Base-by-base conservation (phyloP, 2,113 vertebrate genomes). In the Corythoichthys haematopterus region DNA sequence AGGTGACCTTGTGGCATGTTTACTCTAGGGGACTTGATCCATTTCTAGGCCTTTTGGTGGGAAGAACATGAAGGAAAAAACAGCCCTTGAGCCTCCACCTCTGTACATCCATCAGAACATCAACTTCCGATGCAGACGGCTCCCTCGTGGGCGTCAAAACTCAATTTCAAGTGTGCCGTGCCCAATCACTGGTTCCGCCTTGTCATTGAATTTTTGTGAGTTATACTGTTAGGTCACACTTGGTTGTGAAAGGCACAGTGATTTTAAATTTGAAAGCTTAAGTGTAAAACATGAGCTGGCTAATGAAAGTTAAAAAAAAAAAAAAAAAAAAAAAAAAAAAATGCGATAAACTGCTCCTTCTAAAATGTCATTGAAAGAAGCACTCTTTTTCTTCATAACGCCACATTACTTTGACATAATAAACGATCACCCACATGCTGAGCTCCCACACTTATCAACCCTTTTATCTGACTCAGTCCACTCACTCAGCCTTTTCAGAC, bases 1-100 rank as follows among this genome's bases (percentile, higher is more conserved):
- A 76, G 66, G 77, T 89, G 90, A 91, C 90, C 88, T 91, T 91
- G 88, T 80, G 77, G 77, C 83, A 75, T 76, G 63, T 76, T 84
- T 89, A 74, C 84, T 84, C 74, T 63, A 75, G 80, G 85, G 86
- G 77, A 82, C 69, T 16, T 61, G 66, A 73, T 77, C 83, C 89
- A 87, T 89, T 89, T 91, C 82, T 80, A 77, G 81, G 69, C 73
- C 74, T 82, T 36, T 72, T 84, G 82, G 84, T 83, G 80, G 40
- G 83, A 86, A 81, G 86, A 85, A 83, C 58, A 79, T 65, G 71
- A 85, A 72, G 71, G 73, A 79, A 80, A 83, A 80, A 75, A 77
- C 70, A 75, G 68, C 75, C 77, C 77, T 55, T 13, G 63, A 73
- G 43, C 80, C 59, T 78, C 68, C 61, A 84, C 80, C 65, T 71